A percentile compares a stretch with the other conserved stretches of the same genome.
These are phyloP conservation scores for Naja naja DNA, from an alignment of 2,113 vertebrate species.

Conservation along the genomic window DNA sequence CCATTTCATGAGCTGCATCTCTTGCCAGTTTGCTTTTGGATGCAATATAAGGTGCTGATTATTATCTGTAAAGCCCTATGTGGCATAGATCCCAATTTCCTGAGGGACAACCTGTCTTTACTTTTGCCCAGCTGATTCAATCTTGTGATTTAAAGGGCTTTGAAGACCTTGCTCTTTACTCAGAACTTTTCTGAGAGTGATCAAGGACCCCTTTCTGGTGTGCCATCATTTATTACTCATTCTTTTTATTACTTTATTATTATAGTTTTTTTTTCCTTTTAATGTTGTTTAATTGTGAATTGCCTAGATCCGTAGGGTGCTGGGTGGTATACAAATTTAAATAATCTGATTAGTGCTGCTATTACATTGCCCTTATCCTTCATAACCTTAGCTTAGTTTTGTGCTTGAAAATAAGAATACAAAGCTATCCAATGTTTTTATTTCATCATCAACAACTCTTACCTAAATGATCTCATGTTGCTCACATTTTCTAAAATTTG, in stretches of 20 bases:
- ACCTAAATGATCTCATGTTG: not conserved
- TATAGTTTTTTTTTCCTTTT: not conserved
- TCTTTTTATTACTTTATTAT: not conserved
- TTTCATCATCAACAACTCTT: not conserved
- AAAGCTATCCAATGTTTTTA: not conserved
- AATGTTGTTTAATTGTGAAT: not conserved
- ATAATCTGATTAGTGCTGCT: not conserved
- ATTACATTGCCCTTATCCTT: not conserved
- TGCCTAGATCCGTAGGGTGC: not conserved
- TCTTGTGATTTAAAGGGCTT: not conserved
- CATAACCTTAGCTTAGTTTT: not conserved
- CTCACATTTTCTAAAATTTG: not conserved
- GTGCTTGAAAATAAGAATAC: not conserved
- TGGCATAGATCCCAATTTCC: not conserved
- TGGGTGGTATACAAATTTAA: not conserved
- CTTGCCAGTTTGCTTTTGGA: not conserved
- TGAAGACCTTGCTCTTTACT: not conserved
- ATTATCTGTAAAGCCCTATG: not conserved
- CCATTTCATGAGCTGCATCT: not conserved
- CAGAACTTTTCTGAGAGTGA: not conserved
- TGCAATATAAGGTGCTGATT: not conserved
- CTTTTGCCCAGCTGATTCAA: not conserved
- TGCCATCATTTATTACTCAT: not conserved
- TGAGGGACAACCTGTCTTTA: not conserved
- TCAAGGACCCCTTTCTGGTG: not conserved